Base-by-base conservation (phyloP, 2,113 vertebrate species). In the Syngnathus floridae region DNA sequence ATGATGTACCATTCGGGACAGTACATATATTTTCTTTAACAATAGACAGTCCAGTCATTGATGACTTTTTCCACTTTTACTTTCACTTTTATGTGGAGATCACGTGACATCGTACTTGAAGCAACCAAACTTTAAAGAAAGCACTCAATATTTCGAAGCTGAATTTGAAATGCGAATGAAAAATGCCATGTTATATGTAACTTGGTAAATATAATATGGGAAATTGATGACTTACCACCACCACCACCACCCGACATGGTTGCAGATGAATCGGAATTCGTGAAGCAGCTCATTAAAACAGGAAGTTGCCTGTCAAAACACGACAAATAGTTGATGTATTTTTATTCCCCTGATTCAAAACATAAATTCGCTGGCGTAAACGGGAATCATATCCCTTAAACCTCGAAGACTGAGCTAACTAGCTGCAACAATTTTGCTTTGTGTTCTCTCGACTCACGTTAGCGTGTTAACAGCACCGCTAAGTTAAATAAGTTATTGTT, bases 251-350 rank as follows among this genome's bases (percentile, higher is more conserved):
- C 26, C 11, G 54, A 35, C 54, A 56, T 56, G 14, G 54, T 56
- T 56, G 36, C 57, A 13, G 36, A 38, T 38, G 57, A 38, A 59
- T 59, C 17, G 17, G 36, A 19, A n/a, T 37, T 56, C 54, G 54
- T 26, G 54, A 56, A 56, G 26, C 26, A 8, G 26, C 26, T 31
- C 12, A 35, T 31, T 56, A 36, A 35, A 55, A 16, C 26, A 56
- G 54, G 54, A 56, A 56, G 54, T 56, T 16, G 21, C 26, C 54
- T 59, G 57, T 59, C 57, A 59, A 61, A 61, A 43, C 40, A 40
- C 59, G 22, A 43, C n/a, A 13, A 43, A 43, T 61, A 26, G 35
- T 5, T 11, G 11, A 1, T 40, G 40, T 8, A 41, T 12, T 16
- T 14, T 43, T 17, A 22, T 21, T 22, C 43, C 22, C 43, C 38